Evolutionary conservation across 2,797 vertebrate genomes (phyloP).

Genomic region (Brachymystax lenok): DNA sequence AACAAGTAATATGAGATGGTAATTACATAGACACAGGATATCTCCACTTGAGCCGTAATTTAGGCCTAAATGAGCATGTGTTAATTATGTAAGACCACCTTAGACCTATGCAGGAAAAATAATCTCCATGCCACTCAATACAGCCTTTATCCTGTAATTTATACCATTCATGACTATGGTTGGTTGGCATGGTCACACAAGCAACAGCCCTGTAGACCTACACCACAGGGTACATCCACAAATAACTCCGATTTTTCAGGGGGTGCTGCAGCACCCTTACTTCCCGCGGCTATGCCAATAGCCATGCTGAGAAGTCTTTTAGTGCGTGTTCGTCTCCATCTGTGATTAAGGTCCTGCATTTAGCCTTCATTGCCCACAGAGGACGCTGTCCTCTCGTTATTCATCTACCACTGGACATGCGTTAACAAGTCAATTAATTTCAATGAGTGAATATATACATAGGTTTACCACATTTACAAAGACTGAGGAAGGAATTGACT

Average conservation of each 20-base stretch:
- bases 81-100: slow-evolving; percentile 18
- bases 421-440: slow-evolving; percentile 75
- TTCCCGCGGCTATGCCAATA: too few relatives aligned
- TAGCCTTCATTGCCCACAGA: slow-evolving; percentile 65
- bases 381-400: slow-evolving; percentile 68
- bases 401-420: slow-evolving; percentile 30
- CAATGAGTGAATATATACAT: slow-evolving; percentile 68
- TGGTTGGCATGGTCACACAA: slow-evolving; percentile 14
- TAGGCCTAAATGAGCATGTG: slow-evolving; percentile 6
- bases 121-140: not conserved
- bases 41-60: slow-evolving; percentile 29
- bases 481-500: slow-evolving; percentile 67
- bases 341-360: slow-evolving; percentile 40
- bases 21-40: slow-evolving; percentile 55
- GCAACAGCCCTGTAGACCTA: not conserved
- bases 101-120: not conserved
- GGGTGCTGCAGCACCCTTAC: too few relatives aligned
- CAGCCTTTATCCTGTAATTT: slow-evolving; percentile 29
- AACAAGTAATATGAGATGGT: slow-evolving; percentile 38
- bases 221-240: not conserved
- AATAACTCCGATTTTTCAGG: not conserved
- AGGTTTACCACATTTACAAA: slow-evolving; percentile 61
- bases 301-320: too few relatives aligned
- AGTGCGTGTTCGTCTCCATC: too few relatives aligned
- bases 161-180: slow-evolving; percentile 16